phyloP scores from a whole-genome alignment of 2,113 vertebrate species.

The Gavialis gangeticus region DNA sequence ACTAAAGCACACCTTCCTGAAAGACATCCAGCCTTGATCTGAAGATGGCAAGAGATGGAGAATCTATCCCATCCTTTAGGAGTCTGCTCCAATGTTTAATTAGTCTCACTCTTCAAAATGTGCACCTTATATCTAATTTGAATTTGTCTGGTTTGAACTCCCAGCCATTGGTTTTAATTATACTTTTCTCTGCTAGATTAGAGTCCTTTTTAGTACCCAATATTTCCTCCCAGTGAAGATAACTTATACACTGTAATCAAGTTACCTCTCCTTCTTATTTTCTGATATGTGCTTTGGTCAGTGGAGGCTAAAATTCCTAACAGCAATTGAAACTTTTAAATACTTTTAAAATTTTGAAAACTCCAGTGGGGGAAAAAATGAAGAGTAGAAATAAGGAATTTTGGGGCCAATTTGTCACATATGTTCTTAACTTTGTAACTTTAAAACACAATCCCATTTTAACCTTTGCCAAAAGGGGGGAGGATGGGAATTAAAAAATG shows the following conservation, averaged over 20 bases:
- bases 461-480: not conserved
- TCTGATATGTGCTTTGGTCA: not conserved
- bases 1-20: not conserved
- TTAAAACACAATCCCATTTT: not conserved
- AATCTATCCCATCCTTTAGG: not conserved
- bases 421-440: not conserved
- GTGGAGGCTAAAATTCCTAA: not conserved
- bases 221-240: not conserved
- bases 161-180: constrained; percentile 31
- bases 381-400: not conserved
- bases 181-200: not conserved
- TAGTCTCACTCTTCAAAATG: not conserved
- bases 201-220: not conserved
- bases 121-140: not conserved
- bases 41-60: not conserved
- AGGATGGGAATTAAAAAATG: not conserved
- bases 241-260: not conserved
- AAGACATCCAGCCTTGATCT: not conserved
- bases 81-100: not conserved
- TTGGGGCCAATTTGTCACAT: not conserved
- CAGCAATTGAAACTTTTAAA: not conserved
- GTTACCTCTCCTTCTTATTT: not conserved
- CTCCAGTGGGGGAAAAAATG: not conserved
- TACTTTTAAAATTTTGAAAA: not conserved
- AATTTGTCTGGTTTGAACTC: constrained; percentile 52